Conservation (phyloP, 1,140 invertebrate species). For the Drosophila tani region DNA sequence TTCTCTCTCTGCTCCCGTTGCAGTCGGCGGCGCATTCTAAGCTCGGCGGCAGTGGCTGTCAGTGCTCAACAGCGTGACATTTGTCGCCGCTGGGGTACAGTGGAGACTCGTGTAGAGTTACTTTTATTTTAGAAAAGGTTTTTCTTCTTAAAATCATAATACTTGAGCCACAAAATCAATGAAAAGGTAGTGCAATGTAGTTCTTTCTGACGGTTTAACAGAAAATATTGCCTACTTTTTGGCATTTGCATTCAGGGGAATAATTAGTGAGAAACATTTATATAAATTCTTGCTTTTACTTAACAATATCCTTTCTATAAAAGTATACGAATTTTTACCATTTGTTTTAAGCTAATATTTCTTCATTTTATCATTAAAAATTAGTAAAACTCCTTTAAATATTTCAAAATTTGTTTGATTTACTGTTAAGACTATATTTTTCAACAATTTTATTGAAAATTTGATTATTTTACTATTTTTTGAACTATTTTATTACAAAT, state of each 20-base stretch:
- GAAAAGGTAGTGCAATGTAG: too few relatives aligned
- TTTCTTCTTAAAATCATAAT: too few relatives aligned
- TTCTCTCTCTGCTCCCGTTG: conserved; percentile 33
- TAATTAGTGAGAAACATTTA: neutral
- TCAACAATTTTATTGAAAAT: too few relatives aligned
- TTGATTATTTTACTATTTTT: too few relatives aligned
- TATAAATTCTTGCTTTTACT: too few relatives aligned
- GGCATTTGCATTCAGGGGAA: neutral
- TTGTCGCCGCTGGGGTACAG: conserved; percentile 39
- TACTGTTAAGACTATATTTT: neutral
- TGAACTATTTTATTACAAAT: too few relatives aligned
- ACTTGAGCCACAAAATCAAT: too few relatives aligned
- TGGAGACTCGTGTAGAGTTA: conserved; percentile 4
- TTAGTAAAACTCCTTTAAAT: neutral
- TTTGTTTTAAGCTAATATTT: neutral
- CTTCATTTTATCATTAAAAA: neutral
- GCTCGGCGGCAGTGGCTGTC: conserved; percentile 43
- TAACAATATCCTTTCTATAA: neutral
- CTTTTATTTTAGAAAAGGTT: neutral
- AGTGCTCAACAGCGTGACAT: conserved; percentile 66
- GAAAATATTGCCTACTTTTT: neutral
- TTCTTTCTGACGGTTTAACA: too few relatives aligned
- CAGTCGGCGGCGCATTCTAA: conserved; percentile 62
- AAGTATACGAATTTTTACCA: neutral
- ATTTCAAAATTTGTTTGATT: neutral